A percentile compares a stretch with the other conserved stretches of the same genome.
Conservation (phyloP, 2,888 invertebrate genomes). For the Aromia moschata region DNA sequence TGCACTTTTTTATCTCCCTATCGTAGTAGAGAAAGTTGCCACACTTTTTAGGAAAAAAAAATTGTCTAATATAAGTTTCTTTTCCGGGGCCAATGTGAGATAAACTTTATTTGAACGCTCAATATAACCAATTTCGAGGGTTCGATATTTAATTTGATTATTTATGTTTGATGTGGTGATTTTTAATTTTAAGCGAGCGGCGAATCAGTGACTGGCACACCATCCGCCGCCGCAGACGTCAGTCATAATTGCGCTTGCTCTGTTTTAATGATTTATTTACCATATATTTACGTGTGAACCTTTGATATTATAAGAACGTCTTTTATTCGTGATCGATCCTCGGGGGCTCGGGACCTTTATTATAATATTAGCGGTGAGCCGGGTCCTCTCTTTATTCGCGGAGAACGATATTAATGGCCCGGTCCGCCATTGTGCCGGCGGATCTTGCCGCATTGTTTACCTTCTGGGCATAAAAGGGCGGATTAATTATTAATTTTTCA, state of each 20-base stretch:
- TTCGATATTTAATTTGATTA: too few species aligned
- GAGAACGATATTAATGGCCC: conserved; percentile 43
- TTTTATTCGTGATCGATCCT: conserved; percentile 34
- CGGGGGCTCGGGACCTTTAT: conserved; percentile 36
- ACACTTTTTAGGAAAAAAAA: too few species aligned
- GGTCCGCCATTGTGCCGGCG: conserved; percentile 36
- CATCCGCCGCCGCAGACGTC: too few species aligned
- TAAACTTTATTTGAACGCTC: too few species aligned
- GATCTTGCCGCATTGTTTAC: conserved; percentile 37
- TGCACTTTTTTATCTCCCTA: too few species aligned
- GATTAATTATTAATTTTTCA: conserved; percentile 32
- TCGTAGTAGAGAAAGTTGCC: too few species aligned
- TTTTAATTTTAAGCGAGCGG: too few species aligned
- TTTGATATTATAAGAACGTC: conserved; percentile 43
- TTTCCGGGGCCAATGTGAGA: too few species aligned
- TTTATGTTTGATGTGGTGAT: too few species aligned
- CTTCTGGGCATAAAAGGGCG: conserved; percentile 27
- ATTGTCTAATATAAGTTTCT: too few species aligned
- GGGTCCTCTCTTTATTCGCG: conserved; percentile 37
- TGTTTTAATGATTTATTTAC: conserved; percentile 44
- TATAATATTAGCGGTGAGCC: conserved; percentile 42
- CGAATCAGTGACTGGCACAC: too few species aligned
- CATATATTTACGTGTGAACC: conserved; percentile 43
- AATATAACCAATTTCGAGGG: too few species aligned
- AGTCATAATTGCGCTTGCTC: conserved; percentile 40